phyloP scores from a whole-genome alignment of 2,797 vertebrate species.

The Poeciliopsis infans region DNA sequence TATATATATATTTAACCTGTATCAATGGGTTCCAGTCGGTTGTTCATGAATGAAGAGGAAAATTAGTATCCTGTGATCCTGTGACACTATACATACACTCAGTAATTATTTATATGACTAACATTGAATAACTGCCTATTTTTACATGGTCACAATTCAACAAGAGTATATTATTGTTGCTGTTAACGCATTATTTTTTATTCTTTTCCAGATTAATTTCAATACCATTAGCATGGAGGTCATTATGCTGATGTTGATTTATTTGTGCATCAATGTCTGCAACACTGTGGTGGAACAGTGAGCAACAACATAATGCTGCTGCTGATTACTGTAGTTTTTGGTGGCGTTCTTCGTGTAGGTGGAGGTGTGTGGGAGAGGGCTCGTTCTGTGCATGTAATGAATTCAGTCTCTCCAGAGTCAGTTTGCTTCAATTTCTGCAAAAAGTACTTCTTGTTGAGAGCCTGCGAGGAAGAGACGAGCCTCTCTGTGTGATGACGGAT shows the following conservation, averaged over 20 bases:
- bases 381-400: slow-evolving; percentile 80
- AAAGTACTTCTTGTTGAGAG: slow-evolving; percentile 57
- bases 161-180: slow-evolving; percentile 28
- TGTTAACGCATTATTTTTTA: slow-evolving; percentile 33
- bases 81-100: slow-evolving; percentile 38
- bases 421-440: slow-evolving; percentile 61
- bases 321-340: slow-evolving; percentile 73
- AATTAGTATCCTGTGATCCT: slow-evolving; percentile 31
- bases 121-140: slow-evolving; percentile 41
- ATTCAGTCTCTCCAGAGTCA: slow-evolving; percentile 77
- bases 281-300: slow-evolving; percentile 52
- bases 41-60: neutral
- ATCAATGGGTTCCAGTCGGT: neutral
- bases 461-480: slow-evolving; percentile 49
- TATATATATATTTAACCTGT: neutral
- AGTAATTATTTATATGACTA: slow-evolving; percentile 54
- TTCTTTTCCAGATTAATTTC: slow-evolving; percentile 29
- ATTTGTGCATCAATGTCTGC: slow-evolving; percentile 50
- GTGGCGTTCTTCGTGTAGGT: slow-evolving; percentile 78
- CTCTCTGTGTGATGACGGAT: slow-evolving; percentile 34
- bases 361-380: slow-evolving; percentile 83
- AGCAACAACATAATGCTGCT: slow-evolving; percentile 63
- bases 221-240: slow-evolving; percentile 52
- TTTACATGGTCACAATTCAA: slow-evolving; percentile 47
- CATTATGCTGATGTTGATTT: slow-evolving; percentile 52